phyloP scores from a whole-genome alignment of 2,113 vertebrate genomes.

The Microtus montanus region DNA sequence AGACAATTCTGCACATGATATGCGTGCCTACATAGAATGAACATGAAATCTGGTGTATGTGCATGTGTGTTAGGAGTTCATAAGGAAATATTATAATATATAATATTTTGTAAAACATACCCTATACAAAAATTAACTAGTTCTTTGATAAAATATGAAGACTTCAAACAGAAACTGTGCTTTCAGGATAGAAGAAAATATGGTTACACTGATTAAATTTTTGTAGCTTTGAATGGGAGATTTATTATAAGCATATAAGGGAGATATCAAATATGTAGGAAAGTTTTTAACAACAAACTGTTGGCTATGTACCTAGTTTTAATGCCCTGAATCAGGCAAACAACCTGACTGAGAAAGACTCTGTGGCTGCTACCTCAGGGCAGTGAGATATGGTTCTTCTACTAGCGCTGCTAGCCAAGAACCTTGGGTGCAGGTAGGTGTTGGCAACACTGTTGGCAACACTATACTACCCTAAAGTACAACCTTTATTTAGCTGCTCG shows the following conservation, averaged over 20 bases:
- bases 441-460: too few relatives aligned
- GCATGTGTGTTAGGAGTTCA: neutral
- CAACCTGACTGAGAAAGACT: too few relatives aligned
- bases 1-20: conserved; percentile 8
- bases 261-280: neutral
- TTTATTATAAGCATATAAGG: neutral
- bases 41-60: neutral
- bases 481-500: neutral
- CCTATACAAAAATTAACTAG: neutral
- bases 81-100: neutral
- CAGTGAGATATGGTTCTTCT: neutral
- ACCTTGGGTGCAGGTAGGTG: neutral
- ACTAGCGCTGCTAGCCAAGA: too few relatives aligned
- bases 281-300: neutral
- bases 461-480: neutral
- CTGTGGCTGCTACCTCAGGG: neutral
- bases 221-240: neutral
- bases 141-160: neutral
- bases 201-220: neutral
- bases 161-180: neutral
- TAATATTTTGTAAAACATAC: neutral
- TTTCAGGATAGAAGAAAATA: neutral
- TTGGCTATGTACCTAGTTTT: neutral
- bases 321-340: neutral
- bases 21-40: neutral